These are phyloP conservation scores for Pantala flavescens DNA, from an alignment of 1,140 invertebrate species.

Conservation along the genomic window DNA sequence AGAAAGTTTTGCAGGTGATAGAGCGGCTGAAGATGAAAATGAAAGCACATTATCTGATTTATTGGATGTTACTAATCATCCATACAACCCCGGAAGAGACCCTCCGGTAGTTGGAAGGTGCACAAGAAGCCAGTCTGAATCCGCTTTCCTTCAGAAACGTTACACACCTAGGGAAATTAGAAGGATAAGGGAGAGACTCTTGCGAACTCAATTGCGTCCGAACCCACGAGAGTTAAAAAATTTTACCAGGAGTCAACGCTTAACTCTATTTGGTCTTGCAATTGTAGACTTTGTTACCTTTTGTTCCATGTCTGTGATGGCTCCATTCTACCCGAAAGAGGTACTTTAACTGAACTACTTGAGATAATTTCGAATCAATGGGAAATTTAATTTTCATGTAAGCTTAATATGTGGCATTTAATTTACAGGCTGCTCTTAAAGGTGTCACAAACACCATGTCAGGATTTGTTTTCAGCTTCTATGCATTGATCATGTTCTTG, in stretches of 20 bases:
- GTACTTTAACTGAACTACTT: slow-evolving; percentile 14
- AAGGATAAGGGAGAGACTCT: slow-evolving; percentile 34
- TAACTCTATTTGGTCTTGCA: slow-evolving; percentile 46
- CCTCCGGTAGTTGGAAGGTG: background rate
- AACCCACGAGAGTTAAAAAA: slow-evolving; percentile 39
- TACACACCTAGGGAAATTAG: slow-evolving; percentile 30
- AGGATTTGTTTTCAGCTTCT: slow-evolving; percentile 62
- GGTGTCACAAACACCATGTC: slow-evolving; percentile 52
- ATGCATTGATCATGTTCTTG: slow-evolving; percentile 57
- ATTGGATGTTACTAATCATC: background rate
- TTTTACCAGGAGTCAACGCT: slow-evolving; percentile 41
- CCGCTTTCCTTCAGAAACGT: slow-evolving; percentile 13
- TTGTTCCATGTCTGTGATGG: slow-evolving; percentile 65
- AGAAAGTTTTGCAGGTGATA: background rate
- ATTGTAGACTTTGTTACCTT: slow-evolving; percentile 59
- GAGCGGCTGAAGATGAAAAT: background rate
- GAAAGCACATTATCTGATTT: background rate
- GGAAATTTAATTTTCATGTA: no score
- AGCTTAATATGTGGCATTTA: background rate
- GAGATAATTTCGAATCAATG: background rate
- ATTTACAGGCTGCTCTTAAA: slow-evolving; percentile 42
- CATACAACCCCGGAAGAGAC: background rate
- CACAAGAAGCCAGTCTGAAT: slow-evolving; percentile 20
- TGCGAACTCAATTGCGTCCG: slow-evolving; percentile 41
- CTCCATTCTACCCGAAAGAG: slow-evolving; percentile 62